Evolutionary conservation across 2,797 vertebrate species (phyloP), one percentile per base, ranked within the genome.

Genomic region (Fistularia tabacaria): DNA sequence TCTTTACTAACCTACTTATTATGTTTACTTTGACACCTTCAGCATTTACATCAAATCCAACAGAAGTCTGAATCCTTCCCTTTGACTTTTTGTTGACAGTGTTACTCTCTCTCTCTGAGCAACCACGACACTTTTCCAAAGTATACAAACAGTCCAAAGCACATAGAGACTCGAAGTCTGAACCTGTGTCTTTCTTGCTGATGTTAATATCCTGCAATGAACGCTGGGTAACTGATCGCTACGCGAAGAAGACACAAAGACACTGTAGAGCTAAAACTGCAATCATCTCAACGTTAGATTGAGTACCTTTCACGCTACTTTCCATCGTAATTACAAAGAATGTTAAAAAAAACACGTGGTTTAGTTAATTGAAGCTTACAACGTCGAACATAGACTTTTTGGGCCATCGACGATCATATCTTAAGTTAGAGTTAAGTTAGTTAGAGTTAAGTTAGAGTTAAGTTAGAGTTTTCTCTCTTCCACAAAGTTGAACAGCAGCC

Each of bases 11-110:
- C 42, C 46, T 70, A 79, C 83, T 85, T 83, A 66, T 87, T 80
- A 66, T 83, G 75, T 52, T 76, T 46, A 54, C 66, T 1, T 38
- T 77, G 78, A 84, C 59, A 73, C 71, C 68, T 78, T 80, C 64
- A 57, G 70, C 54, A 69, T 84, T 85, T 83, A 75, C 86, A 81
- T 71, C 73, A 74, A 89, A 85, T 87, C 86, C 88, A 84, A 82
- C 82, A 51, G 55, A 70, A 64, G 54, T 52, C 63, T 83, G 46
- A 53, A 64, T 50, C 57, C 51, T 56, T 49, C 63, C 65, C 63
- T 76, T 65, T 7, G 61, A 81, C 74, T 65, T 81, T 85, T 72
- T 58, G 70, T 82, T 84, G 74, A 69, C 70, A 25, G 25, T 25
- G 25, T 25, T 72, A 78, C 73, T 64, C 60, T 61, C 73, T 58